These are phyloP conservation scores for Carcharodon carcharias DNA, from an alignment of 2,797 vertebrate genomes.

Conservation along the genomic window DNA sequence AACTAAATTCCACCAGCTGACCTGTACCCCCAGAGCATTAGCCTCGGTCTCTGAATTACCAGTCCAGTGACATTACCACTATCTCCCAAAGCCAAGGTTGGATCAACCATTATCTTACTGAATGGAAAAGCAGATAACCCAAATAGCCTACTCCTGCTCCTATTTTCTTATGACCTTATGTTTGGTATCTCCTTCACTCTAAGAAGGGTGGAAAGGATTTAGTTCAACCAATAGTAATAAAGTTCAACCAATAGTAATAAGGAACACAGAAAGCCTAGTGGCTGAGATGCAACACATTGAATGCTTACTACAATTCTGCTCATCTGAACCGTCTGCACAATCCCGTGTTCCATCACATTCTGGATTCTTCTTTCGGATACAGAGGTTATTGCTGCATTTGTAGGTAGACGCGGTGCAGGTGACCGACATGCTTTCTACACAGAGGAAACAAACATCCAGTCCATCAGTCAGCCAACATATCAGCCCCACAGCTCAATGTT, in stretches of 20 bases:
- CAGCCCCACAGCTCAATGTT: neutral
- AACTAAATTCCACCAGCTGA: neutral
- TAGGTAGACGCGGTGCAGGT: constrained; percentile 63
- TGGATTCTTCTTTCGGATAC: constrained; percentile 75
- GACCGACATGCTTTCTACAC: fast-evolving
- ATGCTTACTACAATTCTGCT: constrained; percentile 71
- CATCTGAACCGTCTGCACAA: constrained; percentile 78
- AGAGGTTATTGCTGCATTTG: constrained; percentile 63
- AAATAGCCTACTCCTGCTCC: no score
- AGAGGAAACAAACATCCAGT: neutral
- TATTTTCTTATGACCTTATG: no score
- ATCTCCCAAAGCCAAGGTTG: no score
- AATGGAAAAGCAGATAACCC: neutral
- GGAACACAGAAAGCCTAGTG: neutral
- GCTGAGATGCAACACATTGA: constrained; percentile 36
- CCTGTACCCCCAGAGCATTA: neutral
- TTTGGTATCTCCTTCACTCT: no score
- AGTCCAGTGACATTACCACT: neutral
- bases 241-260: neutral
- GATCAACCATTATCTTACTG: neutral
- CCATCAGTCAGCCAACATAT: neutral
- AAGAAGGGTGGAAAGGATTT: neutral
- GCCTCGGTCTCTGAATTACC: neutral
- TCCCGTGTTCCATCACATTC: constrained; percentile 73
- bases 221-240: neutral